A percentile compares a stretch with the other conserved stretches of the same genome.
phyloP scores from a whole-genome alignment of 1,140 invertebrate genomes.

The Cyclina sinensis region DNA sequence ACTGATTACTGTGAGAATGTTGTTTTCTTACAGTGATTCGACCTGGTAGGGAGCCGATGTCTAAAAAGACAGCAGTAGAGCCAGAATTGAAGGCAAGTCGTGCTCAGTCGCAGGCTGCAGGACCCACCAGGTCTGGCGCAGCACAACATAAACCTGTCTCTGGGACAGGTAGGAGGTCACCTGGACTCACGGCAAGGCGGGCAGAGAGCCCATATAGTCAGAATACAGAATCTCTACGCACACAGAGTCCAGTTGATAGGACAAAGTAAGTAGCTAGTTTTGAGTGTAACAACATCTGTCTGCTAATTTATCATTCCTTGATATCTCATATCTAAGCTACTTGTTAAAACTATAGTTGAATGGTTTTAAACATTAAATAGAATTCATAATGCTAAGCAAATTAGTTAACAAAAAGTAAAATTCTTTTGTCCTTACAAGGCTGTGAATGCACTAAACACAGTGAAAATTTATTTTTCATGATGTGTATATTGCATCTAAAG shows the following conservation, averaged over 20 bases:
- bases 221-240: constrained; percentile 37
- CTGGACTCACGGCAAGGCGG: background rate
- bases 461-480: too few species aligned
- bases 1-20: too few species aligned
- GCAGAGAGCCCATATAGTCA: constrained; percentile 40
- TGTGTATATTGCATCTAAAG: too few species aligned
- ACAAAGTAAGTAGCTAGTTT: constrained; percentile 35
- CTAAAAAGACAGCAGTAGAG: constrained; percentile 48
- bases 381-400: too few species aligned
- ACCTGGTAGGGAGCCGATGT: constrained; percentile 65
- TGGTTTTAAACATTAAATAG: too few species aligned
- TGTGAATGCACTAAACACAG: too few species aligned
- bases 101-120: background rate
- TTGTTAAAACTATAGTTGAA: too few species aligned
- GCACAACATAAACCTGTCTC: background rate
- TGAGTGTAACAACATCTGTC: too few species aligned
- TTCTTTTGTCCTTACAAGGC: too few species aligned
- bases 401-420: too few species aligned
- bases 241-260: constrained; percentile 45
- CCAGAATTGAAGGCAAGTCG: background rate
- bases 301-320: too few species aligned
- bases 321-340: too few species aligned
- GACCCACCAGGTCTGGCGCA: background rate
- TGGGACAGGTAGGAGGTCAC: background rate
- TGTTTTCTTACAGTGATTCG: constrained; percentile 39